Base-by-base conservation (phyloP, 1,140 invertebrate species). In the Drosophila orena region DNA sequence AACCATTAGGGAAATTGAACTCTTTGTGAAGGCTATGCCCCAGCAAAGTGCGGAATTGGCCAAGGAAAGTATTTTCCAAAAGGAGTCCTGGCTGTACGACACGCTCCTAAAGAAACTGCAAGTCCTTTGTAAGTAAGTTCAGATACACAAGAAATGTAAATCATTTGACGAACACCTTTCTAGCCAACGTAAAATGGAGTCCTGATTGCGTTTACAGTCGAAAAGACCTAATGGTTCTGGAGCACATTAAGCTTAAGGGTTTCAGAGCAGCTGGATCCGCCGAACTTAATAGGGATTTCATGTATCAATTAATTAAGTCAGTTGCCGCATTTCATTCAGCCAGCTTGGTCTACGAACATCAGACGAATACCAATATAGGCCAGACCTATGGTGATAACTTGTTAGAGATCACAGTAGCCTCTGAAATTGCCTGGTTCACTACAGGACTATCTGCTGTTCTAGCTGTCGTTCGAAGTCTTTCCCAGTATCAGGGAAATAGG, bases 251-350 rank as follows among this genome's bases (percentile, higher is more conserved):
- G 6, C 7, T 34, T 0, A 46, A 35, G 7, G 85, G 84, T 1
- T 89, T 75, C 40, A 11, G 2, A 3, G 6, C 22, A 4, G 54
- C 62, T 0, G n/a, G 43, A 2, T 17, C 10, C 2, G 34, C 42
- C 0, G 43, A 57, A 22, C 7, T 89, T 0, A 20, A 14, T 2
- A 50, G 59, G n/a, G 3, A n/a, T 6, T 17, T 54, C 3, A 47
- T 89, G 38, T 20, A 61, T 4, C 72, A 84, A 46, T 46, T 90
- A 38, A 62, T 93, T 6, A 72, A 64, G 3, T 58, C 77, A 11
- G 22, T 93, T 38, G 93, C 93, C 1, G 83, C 84, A 5, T 69
- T 93, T 17, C 93, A 93, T 74, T 91, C 93, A 0, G 68, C 89
- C 3, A 93, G 93, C 38, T 40, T 93, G 4, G 14, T 91, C 3